These are phyloP conservation scores for Thera britannica DNA, from an alignment of 2,888 invertebrate species.

Conservation along the genomic window DNA sequence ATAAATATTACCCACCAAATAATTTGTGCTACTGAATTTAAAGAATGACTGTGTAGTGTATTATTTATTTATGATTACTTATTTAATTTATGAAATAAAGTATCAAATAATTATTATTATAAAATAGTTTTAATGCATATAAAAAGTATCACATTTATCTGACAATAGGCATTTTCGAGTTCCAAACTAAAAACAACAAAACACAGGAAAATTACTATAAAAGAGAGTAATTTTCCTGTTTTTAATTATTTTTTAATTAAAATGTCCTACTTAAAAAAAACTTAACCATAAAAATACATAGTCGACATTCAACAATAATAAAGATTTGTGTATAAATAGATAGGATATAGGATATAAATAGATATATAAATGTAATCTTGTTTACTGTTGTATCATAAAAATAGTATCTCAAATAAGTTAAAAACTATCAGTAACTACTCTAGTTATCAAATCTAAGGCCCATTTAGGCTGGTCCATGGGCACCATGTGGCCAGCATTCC, in stretches of 20 bases:
- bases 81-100: constrained; percentile 46
- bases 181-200: not conserved
- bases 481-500: constrained; percentile 92
- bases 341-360: too few species aligned
- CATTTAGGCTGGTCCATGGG: constrained; percentile 85
- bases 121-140: constrained; percentile 28
- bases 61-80: constrained; percentile 52
- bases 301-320: too few species aligned
- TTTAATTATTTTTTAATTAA: too few species aligned
- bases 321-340: too few species aligned
- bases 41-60: constrained; percentile 35
- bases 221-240: too few species aligned
- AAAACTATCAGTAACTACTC: constrained; percentile 70
- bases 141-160: constrained; percentile 23
- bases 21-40: constrained; percentile 7
- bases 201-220: not conserved
- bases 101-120: constrained; percentile 35
- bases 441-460: constrained; percentile 83
- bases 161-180: not conserved
- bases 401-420: constrained; percentile 7
- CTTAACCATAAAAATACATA: too few species aligned
- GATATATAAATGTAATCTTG: too few species aligned
- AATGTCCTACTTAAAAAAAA: too few species aligned
- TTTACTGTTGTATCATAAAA: too few species aligned
- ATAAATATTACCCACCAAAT: constrained; percentile 32